These are phyloP conservation scores for Sylvia atricapilla DNA, from an alignment of 2,113 vertebrate species.

Conservation along the genomic window DNA sequence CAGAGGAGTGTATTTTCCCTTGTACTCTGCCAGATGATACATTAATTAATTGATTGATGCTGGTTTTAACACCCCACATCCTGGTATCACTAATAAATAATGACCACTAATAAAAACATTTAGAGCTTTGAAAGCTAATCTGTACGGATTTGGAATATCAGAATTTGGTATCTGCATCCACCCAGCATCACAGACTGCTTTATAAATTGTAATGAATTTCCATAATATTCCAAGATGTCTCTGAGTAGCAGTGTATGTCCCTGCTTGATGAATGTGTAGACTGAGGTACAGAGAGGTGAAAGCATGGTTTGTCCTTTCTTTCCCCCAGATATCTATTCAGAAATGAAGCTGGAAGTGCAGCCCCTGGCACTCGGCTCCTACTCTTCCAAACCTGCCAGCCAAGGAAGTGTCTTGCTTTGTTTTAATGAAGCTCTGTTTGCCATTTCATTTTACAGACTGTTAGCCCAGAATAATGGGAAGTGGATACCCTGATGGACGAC, in stretches of 20 bases:
- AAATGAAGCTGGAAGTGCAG: background rate
- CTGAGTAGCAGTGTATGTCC: background rate
- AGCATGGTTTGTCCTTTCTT: background rate
- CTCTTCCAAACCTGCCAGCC: background rate
- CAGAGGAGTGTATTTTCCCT: background rate
- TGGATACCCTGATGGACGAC: background rate
- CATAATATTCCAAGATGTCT: background rate
- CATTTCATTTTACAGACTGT: constrained; percentile 35
- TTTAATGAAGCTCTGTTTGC: constrained; percentile 31
- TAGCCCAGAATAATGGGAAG: constrained; percentile 35
- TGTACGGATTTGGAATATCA: background rate
- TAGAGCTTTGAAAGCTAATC: background rate
- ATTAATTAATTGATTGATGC: background rate
- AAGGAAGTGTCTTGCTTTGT: constrained; percentile 3
- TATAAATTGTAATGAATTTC: background rate
- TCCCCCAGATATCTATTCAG: background rate
- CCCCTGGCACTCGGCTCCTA: background rate
- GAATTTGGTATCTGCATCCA: background rate
- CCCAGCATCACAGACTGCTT: background rate
- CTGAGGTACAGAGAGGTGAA: background rate
- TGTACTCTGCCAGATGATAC: background rate
- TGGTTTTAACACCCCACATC: background rate
- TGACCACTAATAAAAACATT: background rate
- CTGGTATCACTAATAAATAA: background rate
- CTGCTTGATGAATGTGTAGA: background rate